phyloP scores from a whole-genome alignment of 35 echinoderm and acorn worm species.

The Apostichopus californicus region DNA sequence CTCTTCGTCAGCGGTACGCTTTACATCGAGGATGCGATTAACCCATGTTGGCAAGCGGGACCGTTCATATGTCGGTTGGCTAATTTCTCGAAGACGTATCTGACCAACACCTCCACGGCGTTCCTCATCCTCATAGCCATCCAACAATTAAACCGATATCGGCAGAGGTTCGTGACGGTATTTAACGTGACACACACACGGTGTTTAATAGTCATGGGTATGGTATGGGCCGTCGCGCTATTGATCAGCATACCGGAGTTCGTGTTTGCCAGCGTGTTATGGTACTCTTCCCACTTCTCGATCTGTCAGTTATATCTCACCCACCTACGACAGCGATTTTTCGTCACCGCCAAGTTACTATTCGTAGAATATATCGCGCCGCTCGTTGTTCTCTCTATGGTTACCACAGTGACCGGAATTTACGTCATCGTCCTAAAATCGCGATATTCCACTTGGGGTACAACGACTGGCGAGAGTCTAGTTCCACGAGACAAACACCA shows the following conservation, averaged over 20 bases:
- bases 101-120: not conserved
- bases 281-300: not conserved
- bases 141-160: slow-evolving; percentile 41
- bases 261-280: not conserved
- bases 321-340: not conserved
- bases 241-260: slow-evolving; percentile 18
- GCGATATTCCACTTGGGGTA: slow-evolving; percentile 15
- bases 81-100: not conserved
- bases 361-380: slow-evolving; percentile 24
- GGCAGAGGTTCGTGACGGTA: not conserved
- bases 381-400: not conserved
- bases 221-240: not conserved
- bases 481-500: slow-evolving; percentile 21
- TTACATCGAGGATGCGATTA: slow-evolving; percentile 24
- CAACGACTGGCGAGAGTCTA: slow-evolving; percentile 40
- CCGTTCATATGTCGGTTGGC: not conserved
- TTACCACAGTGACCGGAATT: not conserved
- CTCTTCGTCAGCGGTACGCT: slow-evolving; percentile 6
- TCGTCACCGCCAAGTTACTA: not conserved
- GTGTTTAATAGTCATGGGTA: not conserved
- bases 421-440: not conserved
- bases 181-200: slow-evolving; percentile 29
- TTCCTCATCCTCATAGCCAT: not conserved
- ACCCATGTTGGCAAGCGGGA: slow-evolving; percentile 23
- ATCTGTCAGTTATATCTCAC: not conserved